phyloP scores from a whole-genome alignment of 2,113 vertebrate species.

The Polypterus bichir region DNA sequence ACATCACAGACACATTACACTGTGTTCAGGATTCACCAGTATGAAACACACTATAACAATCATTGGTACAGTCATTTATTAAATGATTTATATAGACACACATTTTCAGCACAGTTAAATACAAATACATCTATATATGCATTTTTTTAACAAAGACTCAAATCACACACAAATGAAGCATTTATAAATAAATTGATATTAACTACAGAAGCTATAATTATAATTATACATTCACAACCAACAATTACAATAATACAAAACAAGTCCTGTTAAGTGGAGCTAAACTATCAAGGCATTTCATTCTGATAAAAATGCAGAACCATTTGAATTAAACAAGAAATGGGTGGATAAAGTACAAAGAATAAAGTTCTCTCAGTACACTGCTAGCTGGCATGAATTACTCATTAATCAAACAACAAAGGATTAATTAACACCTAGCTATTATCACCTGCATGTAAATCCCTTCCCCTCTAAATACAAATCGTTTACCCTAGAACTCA shows the following conservation, averaged over 20 bases:
- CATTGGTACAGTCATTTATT: too few relatives aligned
- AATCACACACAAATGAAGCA: too few relatives aligned
- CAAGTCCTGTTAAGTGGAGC: background rate
- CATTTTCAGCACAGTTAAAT: too few relatives aligned
- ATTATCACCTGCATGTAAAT: conserved; percentile 57
- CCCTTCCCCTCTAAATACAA: conserved; percentile 41
- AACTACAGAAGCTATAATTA: too few relatives aligned
- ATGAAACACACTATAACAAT: too few relatives aligned
- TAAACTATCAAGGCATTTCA: conserved; percentile 35
- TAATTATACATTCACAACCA: too few relatives aligned
- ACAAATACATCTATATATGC: too few relatives aligned
- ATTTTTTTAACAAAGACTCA: too few relatives aligned
- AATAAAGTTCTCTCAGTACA: conserved; percentile 27
- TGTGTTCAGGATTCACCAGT: too few relatives aligned
- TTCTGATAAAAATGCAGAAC: conserved; percentile 8
- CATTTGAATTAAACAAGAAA: conserved; percentile 22
- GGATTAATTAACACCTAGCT: conserved; percentile 57
- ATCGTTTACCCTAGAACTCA: conserved; percentile 31
- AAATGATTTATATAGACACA: too few relatives aligned
- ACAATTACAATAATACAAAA: background rate
- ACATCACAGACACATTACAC: too few relatives aligned
- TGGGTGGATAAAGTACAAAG: conserved; percentile 16
- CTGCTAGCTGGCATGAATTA: conserved; percentile 11
- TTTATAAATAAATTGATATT: too few relatives aligned
- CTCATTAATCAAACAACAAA: conserved; percentile 50